These are phyloP conservation scores for Smithornis capensis DNA, from an alignment of 2,113 vertebrate genomes.

Conservation along the genomic window DNA sequence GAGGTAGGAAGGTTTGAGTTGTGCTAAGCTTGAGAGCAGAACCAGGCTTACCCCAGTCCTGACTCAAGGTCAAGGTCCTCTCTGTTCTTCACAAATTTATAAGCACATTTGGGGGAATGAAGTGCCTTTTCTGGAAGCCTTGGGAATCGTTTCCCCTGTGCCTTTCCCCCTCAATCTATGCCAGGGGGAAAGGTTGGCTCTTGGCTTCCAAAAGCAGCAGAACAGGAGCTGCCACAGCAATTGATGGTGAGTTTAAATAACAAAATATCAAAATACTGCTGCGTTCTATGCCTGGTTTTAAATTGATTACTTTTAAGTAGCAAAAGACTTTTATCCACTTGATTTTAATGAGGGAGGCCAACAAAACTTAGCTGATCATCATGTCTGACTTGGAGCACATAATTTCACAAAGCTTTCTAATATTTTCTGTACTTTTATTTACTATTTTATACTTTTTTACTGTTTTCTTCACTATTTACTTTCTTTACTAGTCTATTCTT, in stretches of 20 bases:
- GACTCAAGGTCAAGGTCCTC: not conserved
- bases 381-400: not conserved
- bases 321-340: not conserved
- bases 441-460: not conserved
- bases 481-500: not conserved
- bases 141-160: not conserved
- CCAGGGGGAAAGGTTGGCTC: not conserved
- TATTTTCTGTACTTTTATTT: not conserved
- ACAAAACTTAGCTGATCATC: not conserved
- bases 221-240: not conserved
- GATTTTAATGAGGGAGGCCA: not conserved
- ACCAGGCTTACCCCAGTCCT: not conserved
- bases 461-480: not conserved
- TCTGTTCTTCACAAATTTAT: not conserved
- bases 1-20: not conserved
- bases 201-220: not conserved
- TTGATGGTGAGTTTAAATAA: not conserved
- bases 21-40: not conserved
- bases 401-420: not conserved
- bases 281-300: not conserved
- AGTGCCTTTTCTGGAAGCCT: not conserved
- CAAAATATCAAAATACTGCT: not conserved
- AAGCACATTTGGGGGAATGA: not conserved
- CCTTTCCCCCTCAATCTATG: not conserved
- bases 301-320: not conserved